Evolutionary conservation across 1,140 invertebrate species (phyloP), one percentile per base, ranked within the genome.

Genomic region (Apis florea): DNA sequence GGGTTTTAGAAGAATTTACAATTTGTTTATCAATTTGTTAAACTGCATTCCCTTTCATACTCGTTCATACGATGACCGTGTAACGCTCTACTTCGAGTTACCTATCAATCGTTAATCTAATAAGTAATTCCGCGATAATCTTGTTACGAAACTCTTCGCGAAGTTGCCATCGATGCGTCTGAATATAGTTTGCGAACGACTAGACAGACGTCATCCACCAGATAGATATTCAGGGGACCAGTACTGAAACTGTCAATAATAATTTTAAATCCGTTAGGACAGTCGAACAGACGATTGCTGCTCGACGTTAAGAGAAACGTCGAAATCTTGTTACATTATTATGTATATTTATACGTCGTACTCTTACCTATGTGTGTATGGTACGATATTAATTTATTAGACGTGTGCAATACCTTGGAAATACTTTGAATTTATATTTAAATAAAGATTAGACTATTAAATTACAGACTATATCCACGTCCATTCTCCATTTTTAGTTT

Each of bases 111-210:
- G 54, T 31, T 70, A 77, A 76, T 70, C 54, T 63, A 82, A 82
- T 82, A 61, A 77, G 74, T 69, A 69, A 82, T 82, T 70, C 40
- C 67, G 66, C 17, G 3, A 31, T 76, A 82, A 82, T 69, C 66
- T 69, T 77, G 74, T 82, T 82, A 82, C 51, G 21, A 64, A 82
- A 82, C 73, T 82, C 66, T 24, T 40, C 61, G 24, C 12, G 26
- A 70, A 71, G 67, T 77, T 77, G 66, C 80, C 56, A 69, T 76
- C 74, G 56, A 69, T 82, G 74, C 66, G 58, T 47, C 64, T 26
- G 66, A 61, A 82, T 76, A 82, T 82, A 82, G 66, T 77, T 67
- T 64, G 40, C n/a, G 70, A 72, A 53, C 74, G 47, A 51, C 47
- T 21, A 56, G 54, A 74, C 70, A 66, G 70, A 70, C 64, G 78